Evolutionary conservation across 2,888 invertebrate genomes (phyloP).

Genomic region (Empis stercorea): DNA sequence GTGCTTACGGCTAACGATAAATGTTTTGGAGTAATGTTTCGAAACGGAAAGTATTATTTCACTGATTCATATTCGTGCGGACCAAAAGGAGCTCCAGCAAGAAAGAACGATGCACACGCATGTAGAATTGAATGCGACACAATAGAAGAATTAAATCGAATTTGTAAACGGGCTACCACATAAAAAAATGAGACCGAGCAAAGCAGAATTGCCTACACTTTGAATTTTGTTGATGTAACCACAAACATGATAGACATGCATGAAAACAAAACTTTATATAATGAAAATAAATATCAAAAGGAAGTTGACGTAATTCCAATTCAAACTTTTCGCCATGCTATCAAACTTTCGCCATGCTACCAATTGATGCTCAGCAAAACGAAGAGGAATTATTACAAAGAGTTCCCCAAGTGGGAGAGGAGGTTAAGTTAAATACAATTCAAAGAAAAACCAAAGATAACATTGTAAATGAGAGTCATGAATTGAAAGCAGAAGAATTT

Average conservation of each 20-base stretch:
- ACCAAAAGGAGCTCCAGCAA: not conserved
- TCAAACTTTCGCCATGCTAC: not conserved
- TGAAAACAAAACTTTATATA: too few species aligned
- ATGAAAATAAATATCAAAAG: too few species aligned
- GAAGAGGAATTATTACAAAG: too few species aligned
- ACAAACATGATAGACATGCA: too few species aligned
- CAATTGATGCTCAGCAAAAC: constrained; percentile 1
- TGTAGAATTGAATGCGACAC: constrained; percentile 6
- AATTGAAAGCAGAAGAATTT: constrained; percentile 7
- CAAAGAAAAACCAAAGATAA: constrained; percentile 3
- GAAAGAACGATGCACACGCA: not conserved
- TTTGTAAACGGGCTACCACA: not conserved
- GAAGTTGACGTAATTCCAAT: too few species aligned
- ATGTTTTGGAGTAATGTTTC: not conserved
- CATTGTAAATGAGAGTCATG: constrained; percentile 3
- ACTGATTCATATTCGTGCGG: not conserved
- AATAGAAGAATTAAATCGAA: constrained; percentile 5
- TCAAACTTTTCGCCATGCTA: too few species aligned
- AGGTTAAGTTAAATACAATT: constrained; percentile 5
- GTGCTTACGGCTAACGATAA: too few species aligned
- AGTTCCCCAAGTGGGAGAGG: too few species aligned
- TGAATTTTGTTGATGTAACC: too few species aligned
- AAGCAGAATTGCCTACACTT: too few species aligned
- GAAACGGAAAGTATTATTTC: not conserved
- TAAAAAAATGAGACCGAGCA: too few species aligned